These are phyloP conservation scores for Megathymus violae DNA, from an alignment of 1,140 invertebrate species.

Conservation along the genomic window DNA sequence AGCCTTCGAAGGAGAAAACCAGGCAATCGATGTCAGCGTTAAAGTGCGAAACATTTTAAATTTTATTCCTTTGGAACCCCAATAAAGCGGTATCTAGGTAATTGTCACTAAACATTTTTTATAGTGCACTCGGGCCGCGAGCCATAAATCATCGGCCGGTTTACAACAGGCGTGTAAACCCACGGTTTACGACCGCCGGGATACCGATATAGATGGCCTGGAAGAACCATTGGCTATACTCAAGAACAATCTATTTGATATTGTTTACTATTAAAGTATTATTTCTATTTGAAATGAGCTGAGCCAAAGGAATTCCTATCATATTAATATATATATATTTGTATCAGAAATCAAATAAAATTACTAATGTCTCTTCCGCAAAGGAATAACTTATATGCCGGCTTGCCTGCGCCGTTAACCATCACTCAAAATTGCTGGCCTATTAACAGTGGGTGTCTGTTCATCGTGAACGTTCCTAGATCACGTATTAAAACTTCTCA, in stretches of 20 bases:
- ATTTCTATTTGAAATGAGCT: no score
- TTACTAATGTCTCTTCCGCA: slow-evolving; percentile 5
- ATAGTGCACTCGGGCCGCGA: slow-evolving; percentile 39
- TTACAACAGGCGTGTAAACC: slow-evolving; percentile 47
- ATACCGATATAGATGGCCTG: slow-evolving; percentile 8
- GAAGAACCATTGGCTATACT: neutral
- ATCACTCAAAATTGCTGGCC: slow-evolving; percentile 44
- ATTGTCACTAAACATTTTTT: slow-evolving; percentile 47
- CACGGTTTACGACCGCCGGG: slow-evolving; percentile 49
- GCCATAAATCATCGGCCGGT: slow-evolving; percentile 53
- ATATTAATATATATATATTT: no score
- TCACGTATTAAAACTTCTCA: no score
- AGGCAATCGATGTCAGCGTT: neutral
- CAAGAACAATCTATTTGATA: neutral
- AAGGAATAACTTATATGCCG: neutral
- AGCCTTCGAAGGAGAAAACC: no score
- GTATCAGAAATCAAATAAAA: no score
- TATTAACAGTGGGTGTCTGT: slow-evolving; percentile 44
- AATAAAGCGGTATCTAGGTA: slow-evolving; percentile 33
- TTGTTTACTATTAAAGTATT: no score
- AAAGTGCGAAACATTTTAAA: slow-evolving; percentile 16
- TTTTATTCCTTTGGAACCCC: slow-evolving; percentile 16
- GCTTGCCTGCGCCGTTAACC: slow-evolving; percentile 37
- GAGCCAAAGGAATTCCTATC: no score
- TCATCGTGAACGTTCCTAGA: slow-evolving; percentile 9